Conservation (phyloP, 2,888 invertebrate species). For the Himalopsyche anomala region DNA sequence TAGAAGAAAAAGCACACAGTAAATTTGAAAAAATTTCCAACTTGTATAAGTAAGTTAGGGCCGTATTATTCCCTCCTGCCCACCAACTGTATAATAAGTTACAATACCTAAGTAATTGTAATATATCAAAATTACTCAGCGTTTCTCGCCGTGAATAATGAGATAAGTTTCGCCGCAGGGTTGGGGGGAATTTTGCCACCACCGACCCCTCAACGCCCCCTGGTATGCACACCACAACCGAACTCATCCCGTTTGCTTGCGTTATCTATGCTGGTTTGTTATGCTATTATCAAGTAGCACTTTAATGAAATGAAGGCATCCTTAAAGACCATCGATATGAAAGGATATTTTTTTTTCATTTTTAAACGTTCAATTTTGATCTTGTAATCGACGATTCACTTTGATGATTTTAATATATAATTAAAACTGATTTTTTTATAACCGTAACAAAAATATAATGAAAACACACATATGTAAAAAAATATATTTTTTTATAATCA, state of each 20-base stretch:
- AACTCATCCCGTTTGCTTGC: constrained; percentile 8
- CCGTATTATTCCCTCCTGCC: constrained; percentile 63
- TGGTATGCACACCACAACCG: constrained; percentile 37
- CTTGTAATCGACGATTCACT: too few species aligned
- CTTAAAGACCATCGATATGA: too few species aligned
- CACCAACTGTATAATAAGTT: constrained; percentile 66
- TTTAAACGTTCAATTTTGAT: too few species aligned
- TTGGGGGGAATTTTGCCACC: background rate
- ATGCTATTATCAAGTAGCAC: background rate
- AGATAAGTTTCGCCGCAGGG: constrained; percentile 64
- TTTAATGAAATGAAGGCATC: constrained; percentile 13
- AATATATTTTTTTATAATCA: too few species aligned
- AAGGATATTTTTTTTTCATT: too few species aligned
- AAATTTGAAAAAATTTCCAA: constrained; percentile 63
- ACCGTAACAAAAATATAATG: too few species aligned
- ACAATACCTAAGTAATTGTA: constrained; percentile 65
- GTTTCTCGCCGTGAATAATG: constrained; percentile 65
- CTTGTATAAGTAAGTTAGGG: constrained; percentile 58
- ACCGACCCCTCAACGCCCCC: background rate
- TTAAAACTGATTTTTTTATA: too few species aligned
- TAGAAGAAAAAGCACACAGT: constrained; percentile 58
- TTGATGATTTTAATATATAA: too few species aligned
- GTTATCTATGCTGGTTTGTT: constrained; percentile 6
- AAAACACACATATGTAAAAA: too few species aligned
- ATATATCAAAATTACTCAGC: constrained; percentile 66